Percentiles rank a stretch among this genome's conserved stretches.
phyloP scores from a whole-genome alignment of 2,888 invertebrate genomes.

The Salticus scenicus region DNA sequence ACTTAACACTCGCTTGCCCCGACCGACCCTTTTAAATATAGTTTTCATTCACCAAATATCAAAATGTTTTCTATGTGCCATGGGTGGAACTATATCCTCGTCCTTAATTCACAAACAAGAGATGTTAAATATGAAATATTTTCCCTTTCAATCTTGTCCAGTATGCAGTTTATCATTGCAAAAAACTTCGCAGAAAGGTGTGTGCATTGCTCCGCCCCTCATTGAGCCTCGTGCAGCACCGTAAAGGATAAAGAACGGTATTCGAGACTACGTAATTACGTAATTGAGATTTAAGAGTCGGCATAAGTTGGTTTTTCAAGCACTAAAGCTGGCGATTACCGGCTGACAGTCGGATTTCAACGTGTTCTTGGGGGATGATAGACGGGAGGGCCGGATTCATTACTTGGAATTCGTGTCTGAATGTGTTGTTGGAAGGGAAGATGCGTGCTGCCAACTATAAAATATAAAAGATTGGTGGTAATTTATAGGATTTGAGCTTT shows the following conservation, averaged over 20 bases:
- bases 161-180: not conserved
- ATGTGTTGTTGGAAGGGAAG: not conserved
- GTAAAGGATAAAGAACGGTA: not conserved
- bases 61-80: too few relatives aligned
- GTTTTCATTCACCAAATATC: too few relatives aligned
- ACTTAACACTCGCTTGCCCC: too few relatives aligned
- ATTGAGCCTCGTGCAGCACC: not conserved
- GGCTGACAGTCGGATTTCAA: conserved; percentile 13
- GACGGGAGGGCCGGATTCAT: not conserved
- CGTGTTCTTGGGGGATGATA: not conserved
- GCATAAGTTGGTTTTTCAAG: conserved; percentile 14
- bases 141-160: not conserved
- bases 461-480: not conserved
- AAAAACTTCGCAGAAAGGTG: not conserved
- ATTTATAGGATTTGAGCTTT: not conserved
- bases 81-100: too few relatives aligned
- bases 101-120: too few relatives aligned
- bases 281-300: conserved; percentile 64
- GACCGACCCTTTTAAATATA: too few relatives aligned
- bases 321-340: not conserved
- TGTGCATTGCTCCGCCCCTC: not conserved
- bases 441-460: conserved; percentile 1
- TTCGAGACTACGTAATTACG: conserved; percentile 30
- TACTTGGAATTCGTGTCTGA: conserved; percentile 12
- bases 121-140: too few relatives aligned